Evolutionary conservation across 2,888 invertebrate genomes (phyloP), one percentile per base, ranked within the genome.

Genomic region (Criorhina ranunculi): DNA sequence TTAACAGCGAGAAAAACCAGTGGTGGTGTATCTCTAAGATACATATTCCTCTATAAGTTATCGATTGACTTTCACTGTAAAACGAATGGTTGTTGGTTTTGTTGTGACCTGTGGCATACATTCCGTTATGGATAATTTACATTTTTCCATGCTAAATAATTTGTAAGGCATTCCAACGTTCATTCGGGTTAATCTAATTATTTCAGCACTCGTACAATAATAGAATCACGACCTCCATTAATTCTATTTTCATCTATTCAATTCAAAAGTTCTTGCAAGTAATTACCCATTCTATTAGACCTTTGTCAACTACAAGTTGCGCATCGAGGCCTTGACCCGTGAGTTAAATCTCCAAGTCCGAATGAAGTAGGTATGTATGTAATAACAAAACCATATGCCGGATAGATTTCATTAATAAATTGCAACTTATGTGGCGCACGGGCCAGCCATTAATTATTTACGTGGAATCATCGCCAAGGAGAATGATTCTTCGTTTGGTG

Each of bases 41-140:
- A 37, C 51, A n/a, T 40, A 40, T 37, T 55, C n/a, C 24, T n/a
- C 12, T 29, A 51, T 31, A 60, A 40, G 31, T 40, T 75, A 75
- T 75, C 49, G 75, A 75, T 75, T 75, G 46, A 46, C 75, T 75
- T 75, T 75, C 75, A 75, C 75, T 75, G 19, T 44, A 42, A 44
- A 46, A n/a, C 40, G 31, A 51, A 42, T 53, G 35, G 53, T 15
- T 59, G 33, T 42, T 62, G 29, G n/a, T 35, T 37, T 72, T 40
- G 46, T n/a, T 40, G 29, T 37, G 73, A 53, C 60, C 33, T 73
- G 42, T 62, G 62, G 60, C 62, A 62, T 19, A 42, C 51, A 70
- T 53, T 53, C 53, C 12, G 53, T 37, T 29, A 11, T 51, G 29
- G 53, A 46, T 33, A 19, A 11, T 51, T 29, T 66, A 15, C 29